Evolutionary conservation across 2,113 vertebrate species (phyloP).

Genomic region (Paedocypris sp.): DNA sequence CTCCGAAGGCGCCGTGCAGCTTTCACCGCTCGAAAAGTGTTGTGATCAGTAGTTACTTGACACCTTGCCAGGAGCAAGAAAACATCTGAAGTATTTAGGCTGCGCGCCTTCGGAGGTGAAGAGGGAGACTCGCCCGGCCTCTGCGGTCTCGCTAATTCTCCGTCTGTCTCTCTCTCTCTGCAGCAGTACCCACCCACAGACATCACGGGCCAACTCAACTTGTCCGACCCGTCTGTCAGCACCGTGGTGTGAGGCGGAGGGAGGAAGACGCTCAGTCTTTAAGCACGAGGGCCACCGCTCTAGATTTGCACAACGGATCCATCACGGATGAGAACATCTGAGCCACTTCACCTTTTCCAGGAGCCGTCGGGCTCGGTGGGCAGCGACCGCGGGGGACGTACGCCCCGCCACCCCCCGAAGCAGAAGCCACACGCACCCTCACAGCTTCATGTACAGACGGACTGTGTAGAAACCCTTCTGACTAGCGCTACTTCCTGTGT

Average conservation of each 20-base stretch:
- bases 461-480: constrained; percentile 8
- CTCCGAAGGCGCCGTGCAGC: constrained; percentile 48
- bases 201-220: constrained; percentile 97
- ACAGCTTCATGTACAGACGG: not conserved
- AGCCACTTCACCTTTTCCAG: constrained; percentile 44
- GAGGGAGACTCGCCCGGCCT: not conserved
- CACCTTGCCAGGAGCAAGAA: too few species aligned
- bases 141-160: not conserved
- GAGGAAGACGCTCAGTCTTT: constrained; percentile 29
- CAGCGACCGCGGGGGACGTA: constrained; percentile 1
- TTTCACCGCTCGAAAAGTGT: too few species aligned
- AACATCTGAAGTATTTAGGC: not conserved
- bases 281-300: constrained; percentile 7
- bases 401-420: constrained; percentile 44
- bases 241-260: constrained; percentile 80
- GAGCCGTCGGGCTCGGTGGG: not conserved
- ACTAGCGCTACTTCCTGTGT: constrained; percentile 2
- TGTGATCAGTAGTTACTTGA: not conserved
- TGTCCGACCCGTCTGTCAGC: constrained; percentile 99
- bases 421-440: not conserved
- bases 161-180: constrained; percentile 54
- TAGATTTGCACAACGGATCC: not conserved
- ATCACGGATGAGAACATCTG: not conserved
- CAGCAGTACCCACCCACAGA: constrained; percentile 98
- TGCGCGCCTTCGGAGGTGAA: constrained; percentile 22